phyloP scores from a whole-genome alignment of 2,113 vertebrate species.

The Gobio gobio region DNA sequence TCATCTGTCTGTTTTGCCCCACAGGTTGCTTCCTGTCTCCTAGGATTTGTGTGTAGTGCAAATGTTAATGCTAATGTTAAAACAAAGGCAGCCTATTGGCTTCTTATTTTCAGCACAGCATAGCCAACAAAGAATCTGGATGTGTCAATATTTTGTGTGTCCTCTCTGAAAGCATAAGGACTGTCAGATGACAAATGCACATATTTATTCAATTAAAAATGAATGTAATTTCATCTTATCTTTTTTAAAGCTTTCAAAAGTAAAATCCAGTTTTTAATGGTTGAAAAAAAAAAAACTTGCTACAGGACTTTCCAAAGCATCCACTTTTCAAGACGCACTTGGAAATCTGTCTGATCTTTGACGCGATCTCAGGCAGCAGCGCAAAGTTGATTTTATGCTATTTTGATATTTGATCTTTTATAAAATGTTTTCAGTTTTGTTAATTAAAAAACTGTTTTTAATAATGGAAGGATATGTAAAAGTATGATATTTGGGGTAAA shows the following conservation, averaged over 20 bases:
- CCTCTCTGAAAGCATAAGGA: constrained; percentile 44
- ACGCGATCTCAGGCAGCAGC: too few species aligned
- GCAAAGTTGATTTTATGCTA: too few species aligned
- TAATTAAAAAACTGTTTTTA: too few species aligned
- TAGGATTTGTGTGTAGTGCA: constrained; percentile 59
- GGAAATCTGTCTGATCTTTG: too few species aligned
- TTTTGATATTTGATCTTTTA: too few species aligned
- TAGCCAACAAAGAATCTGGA: constrained; percentile 28
- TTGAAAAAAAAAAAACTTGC: background rate
- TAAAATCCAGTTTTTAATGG: background rate
- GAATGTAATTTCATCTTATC: background rate
- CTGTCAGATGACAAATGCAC: constrained; percentile 1
- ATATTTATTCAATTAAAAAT: background rate
- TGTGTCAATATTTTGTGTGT: constrained; percentile 40
- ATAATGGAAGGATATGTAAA: too few species aligned
- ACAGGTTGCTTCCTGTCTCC: constrained; percentile 59
- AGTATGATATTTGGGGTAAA: too few species aligned
- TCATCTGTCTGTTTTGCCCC: constrained; percentile 56
- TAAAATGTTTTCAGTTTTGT: too few species aligned
- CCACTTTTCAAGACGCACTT: too few species aligned
- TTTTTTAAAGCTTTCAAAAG: background rate
- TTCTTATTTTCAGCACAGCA: constrained; percentile 52
- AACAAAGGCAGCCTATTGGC: constrained; percentile 53
- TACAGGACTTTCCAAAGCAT: too few species aligned
- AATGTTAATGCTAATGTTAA: constrained; percentile 61